Base-by-base conservation (phyloP, 2,888 invertebrate genomes). In the Sinohyriopsis cumingii region DNA sequence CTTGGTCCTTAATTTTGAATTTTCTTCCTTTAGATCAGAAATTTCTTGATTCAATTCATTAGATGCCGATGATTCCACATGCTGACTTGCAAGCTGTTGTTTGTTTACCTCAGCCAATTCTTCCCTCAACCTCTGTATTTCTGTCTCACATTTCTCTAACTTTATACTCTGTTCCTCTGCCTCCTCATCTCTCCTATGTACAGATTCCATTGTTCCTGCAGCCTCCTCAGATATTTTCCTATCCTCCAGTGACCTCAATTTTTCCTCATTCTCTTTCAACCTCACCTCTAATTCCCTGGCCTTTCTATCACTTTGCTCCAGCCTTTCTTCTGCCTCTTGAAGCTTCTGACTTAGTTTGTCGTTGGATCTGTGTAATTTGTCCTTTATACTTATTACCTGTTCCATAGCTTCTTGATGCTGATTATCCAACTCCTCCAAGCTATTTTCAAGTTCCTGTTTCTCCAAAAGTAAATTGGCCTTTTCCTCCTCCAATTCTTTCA, bases 401-500 rank as follows among this genome's bases (percentile, higher is more conserved):
- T 71, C 74, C 76, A 84, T 80, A 0, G 94, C 95, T 81, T 92
- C 90, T 82, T 94, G 93, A 85, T 95, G 94, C 88, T 95, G 94
- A 63, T 89, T 92, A 84, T 95, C 95, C 79, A 95, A 89, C 85
- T 94, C 94, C 81, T 94, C 94, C 67, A 95, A 90, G 80, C 92
- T 93, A 7, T 88, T 86, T 24, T 92, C 91, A 25, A 94, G 90
- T 74, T 92, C 92, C 53, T 76, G 74, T 62, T 83, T 83, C 55
- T 85, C 84, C n/a, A 72, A 60, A 45, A 70, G 65, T 59, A 84
- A 56, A 24, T 77, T 78, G 18, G 72, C 76, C 63, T 84, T 73
- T 62, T 81, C 79, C 25, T 77, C 75, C 22, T 73, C 69, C n/a
- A 75, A 65, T 65, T 75, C 75, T 57, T 72, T 72, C 24, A 71